phyloP scores from a whole-genome alignment of 2,797 vertebrate genomes.

The Hydrocynus forskahlii region DNA sequence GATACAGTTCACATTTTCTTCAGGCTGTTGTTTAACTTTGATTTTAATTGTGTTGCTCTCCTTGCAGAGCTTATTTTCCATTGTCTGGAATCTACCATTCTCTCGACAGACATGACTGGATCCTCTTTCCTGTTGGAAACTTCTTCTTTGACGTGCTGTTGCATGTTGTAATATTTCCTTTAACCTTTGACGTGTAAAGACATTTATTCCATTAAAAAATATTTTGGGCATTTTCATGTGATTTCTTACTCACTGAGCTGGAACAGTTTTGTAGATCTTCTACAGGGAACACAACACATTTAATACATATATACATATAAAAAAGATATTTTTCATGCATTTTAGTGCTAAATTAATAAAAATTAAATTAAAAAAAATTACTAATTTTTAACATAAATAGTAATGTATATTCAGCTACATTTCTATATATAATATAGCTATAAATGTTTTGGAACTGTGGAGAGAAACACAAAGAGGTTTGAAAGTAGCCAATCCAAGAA shows the following conservation, averaged over 20 bases:
- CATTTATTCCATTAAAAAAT: conserved; percentile 51
- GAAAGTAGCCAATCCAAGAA: too few species aligned
- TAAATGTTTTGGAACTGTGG: too few species aligned
- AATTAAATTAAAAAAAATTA: too few species aligned
- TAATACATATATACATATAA: too few species aligned
- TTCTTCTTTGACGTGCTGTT: conserved; percentile 39
- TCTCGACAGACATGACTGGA: conserved; percentile 34
- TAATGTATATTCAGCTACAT: too few species aligned
- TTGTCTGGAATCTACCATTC: conserved; percentile 36
- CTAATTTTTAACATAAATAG: too few species aligned
- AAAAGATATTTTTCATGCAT: too few species aligned
- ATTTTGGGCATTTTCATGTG: conserved; percentile 43
- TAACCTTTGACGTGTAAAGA: conserved; percentile 38
- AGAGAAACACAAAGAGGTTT: too few species aligned
- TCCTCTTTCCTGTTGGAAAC: conserved; percentile 48
- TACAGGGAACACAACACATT: too few species aligned
- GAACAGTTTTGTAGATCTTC: neutral
- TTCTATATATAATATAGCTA: too few species aligned
- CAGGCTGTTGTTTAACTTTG: neutral
- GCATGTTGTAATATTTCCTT: conserved; percentile 42
- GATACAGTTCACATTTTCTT: neutral
- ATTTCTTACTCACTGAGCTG: neutral
- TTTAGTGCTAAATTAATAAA: too few species aligned
- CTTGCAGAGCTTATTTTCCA: conserved; percentile 23
- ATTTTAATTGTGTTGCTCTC: conserved; percentile 20